Conservation (phyloP, 1,140 invertebrate genomes). For the Varroa destructor region DNA sequence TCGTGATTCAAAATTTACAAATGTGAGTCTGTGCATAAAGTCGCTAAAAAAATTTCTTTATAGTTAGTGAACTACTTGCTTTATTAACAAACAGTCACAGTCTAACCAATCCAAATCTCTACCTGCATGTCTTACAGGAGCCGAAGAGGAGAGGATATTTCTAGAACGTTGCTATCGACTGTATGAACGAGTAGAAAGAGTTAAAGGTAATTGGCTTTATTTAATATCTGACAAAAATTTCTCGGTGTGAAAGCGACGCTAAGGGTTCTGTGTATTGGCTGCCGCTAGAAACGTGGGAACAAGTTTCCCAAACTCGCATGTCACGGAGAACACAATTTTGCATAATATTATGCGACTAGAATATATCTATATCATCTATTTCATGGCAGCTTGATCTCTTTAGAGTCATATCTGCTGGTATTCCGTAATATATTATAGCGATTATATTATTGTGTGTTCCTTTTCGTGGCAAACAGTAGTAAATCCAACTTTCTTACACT, state of each 20-base stretch:
- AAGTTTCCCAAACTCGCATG: not conserved
- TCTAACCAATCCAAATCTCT: no score
- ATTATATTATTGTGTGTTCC: no score
- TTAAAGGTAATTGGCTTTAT: not conserved
- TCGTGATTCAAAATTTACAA: not conserved
- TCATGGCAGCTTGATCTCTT: not conserved
- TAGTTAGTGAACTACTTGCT: no score
- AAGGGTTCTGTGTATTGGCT: not conserved
- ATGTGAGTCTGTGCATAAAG: not conserved
- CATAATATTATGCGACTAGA: not conserved
- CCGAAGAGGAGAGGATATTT: slow-evolving; percentile 18
- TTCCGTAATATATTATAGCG: no score
- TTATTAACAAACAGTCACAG: no score
- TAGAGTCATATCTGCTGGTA: no score
- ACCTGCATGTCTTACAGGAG: not conserved
- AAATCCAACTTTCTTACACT: no score
- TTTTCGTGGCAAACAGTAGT: no score
- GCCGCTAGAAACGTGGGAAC: not conserved
- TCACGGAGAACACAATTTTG: not conserved
- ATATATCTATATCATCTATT: not conserved
- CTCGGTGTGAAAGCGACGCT: not conserved
- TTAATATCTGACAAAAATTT: no score
- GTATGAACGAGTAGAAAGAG: not conserved
- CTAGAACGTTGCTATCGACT: slow-evolving; percentile 10
- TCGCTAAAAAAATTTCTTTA: no score